Conservation (phyloP, 2,113 vertebrate genomes). For the Australoheros scitulus region DNA sequence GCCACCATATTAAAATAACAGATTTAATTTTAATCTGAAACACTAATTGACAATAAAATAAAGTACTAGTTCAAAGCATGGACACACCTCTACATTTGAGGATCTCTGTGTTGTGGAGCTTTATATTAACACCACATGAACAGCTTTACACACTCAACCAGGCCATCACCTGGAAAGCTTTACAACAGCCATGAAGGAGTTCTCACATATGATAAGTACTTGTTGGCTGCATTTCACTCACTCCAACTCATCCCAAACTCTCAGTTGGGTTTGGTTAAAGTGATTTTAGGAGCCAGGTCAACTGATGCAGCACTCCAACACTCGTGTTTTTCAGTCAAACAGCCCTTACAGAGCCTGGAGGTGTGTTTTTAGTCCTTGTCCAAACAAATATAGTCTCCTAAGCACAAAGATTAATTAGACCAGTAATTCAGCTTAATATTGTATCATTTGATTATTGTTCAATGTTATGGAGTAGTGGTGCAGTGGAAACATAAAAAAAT, state of each 20-base stretch:
- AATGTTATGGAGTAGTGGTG: too few relatives aligned
- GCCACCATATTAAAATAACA: background rate
- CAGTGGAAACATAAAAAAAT: background rate
- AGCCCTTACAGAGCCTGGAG: background rate
- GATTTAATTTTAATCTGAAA: background rate
- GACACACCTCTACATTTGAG: background rate
- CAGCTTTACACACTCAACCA: background rate
- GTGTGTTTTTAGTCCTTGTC: background rate
- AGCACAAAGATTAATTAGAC: background rate
- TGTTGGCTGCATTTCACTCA: background rate
- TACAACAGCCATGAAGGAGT: background rate
- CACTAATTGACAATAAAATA: background rate
- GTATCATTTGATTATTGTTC: background rate
- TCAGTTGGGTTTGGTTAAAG: background rate
- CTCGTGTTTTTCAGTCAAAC: too few relatives aligned
- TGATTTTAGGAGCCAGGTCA: background rate
- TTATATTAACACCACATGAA: background rate
- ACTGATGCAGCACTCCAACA: background rate
- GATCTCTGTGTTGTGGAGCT: background rate
- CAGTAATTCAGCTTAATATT: background rate
- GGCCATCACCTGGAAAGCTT: constrained; percentile 3
- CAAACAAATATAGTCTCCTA: background rate
- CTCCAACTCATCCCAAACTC: background rate
- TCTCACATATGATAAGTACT: background rate
- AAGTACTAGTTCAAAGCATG: background rate